These are phyloP conservation scores for Rhyacophila evoluta DNA, from an alignment of 2,888 invertebrate genomes.

Conservation along the genomic window DNA sequence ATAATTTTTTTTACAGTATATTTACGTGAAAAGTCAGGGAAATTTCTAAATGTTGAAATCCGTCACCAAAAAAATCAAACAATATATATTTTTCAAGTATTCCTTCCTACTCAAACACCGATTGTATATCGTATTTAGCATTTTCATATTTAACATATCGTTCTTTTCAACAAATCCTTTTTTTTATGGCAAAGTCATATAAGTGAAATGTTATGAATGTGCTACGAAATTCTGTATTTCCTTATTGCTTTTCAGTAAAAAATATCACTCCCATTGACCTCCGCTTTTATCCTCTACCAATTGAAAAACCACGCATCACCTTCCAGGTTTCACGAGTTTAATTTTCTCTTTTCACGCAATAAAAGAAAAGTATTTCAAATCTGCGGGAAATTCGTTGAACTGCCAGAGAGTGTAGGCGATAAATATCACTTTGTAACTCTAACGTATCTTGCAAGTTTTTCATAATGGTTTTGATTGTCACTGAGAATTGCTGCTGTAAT, in stretches of 20 bases:
- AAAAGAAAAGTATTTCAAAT: neutral
- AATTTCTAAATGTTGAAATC: no score
- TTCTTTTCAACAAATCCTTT: no score
- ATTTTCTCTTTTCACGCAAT: neutral
- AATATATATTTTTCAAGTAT: no score
- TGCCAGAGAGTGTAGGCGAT: neutral
- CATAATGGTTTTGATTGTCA: neutral
- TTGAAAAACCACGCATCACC: conserved; percentile 17
- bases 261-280: neutral
- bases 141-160: no score
- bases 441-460: neutral
- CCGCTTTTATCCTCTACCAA: neutral
- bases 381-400: neutral
- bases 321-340: conserved; percentile 3
- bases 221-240: neutral
- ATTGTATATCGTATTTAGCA: no score
- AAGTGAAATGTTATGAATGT: no score
- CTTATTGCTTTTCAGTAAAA: neutral
- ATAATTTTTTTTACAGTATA: no score
- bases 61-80: no score
- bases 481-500: neutral
- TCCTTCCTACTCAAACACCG: no score
- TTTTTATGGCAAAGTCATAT: no score
- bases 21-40: no score
- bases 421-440: neutral